phyloP scores from a whole-genome alignment of 2,888 invertebrate genomes.

The Malacosoma neustria region DNA sequence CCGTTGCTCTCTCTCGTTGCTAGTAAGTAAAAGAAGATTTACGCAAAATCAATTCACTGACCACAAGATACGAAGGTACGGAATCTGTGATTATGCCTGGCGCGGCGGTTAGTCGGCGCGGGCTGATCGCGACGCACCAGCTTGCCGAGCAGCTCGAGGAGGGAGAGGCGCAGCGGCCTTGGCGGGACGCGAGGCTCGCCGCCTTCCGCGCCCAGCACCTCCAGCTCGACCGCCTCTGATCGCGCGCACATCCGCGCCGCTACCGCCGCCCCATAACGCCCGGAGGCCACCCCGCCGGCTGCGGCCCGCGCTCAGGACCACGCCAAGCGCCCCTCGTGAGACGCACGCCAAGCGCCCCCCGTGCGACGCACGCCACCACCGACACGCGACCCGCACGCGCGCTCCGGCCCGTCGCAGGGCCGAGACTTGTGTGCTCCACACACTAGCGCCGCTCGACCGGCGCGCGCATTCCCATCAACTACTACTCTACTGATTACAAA shows the following conservation, averaged over 20 bases:
- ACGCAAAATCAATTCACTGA: conserved; percentile 36
- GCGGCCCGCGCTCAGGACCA: conserved; percentile 31
- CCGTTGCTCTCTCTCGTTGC: neutral
- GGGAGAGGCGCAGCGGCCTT: conserved; percentile 80
- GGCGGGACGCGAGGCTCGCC: conserved; percentile 81
- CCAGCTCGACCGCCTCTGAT: conserved; percentile 84
- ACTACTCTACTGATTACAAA: conserved; percentile 18
- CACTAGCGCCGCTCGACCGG: conserved; percentile 33
- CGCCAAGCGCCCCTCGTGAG: conserved; percentile 34
- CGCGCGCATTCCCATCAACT: conserved; percentile 26
- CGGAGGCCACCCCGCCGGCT: conserved; percentile 51
- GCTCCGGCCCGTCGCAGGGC: conserved; percentile 43
- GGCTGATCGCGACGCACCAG: conserved; percentile 72
- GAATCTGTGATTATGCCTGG: conserved; percentile 74
- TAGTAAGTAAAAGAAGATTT: conserved; percentile 8
- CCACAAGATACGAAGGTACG: conserved; percentile 69
- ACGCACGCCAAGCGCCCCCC: conserved; percentile 23
- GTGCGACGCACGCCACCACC: conserved; percentile 21
- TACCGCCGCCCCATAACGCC: conserved; percentile 82
- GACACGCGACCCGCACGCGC: conserved; percentile 37
- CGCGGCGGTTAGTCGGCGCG: conserved; percentile 52
- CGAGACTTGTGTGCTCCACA: conserved; percentile 28
- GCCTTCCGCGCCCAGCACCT: conserved; percentile 87
- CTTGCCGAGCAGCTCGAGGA: conserved; percentile 78
- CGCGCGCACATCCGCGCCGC: conserved; percentile 86